Evolutionary conservation across 2,113 vertebrate species (phyloP).

Genomic region (Saguinus imperator): DNA sequence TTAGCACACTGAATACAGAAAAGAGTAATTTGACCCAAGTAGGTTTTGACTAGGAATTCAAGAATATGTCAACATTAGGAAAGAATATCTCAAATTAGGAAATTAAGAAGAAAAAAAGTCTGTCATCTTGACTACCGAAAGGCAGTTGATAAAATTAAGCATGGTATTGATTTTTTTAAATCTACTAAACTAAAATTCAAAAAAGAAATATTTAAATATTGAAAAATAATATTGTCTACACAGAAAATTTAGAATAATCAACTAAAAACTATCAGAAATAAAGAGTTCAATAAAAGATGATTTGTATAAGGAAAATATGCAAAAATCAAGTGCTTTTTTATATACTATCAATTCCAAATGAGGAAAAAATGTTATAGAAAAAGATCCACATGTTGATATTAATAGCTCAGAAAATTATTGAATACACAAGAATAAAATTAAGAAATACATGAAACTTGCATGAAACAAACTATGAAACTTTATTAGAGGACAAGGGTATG

Average conservation of each 20-base stretch:
- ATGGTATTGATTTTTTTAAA: neutral
- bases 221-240: neutral
- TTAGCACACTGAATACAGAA: neutral
- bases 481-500: neutral
- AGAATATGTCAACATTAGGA: neutral
- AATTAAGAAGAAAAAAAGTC: conserved; percentile 20
- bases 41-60: conserved; percentile 1
- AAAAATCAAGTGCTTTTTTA: conserved; percentile 25
- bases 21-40: neutral
- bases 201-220: neutral
- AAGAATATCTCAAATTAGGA: conserved; percentile 26
- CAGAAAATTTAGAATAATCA: conserved; percentile 34
- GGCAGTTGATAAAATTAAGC: conserved; percentile 26
- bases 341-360: neutral
- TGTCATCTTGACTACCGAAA: neutral
- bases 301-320: neutral
- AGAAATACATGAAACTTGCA: neutral
- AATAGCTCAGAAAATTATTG: conserved; percentile 13
- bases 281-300: neutral
- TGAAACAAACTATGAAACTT: neutral
- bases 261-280: conserved; percentile 10
- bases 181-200: neutral
- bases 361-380: neutral
- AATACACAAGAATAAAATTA: conserved; percentile 22
- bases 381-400: neutral